A percentile compares a stretch with the other conserved stretches of the same genome.
phyloP scores from a whole-genome alignment of 2,888 invertebrate genomes.

The Tiphia femorata region DNA sequence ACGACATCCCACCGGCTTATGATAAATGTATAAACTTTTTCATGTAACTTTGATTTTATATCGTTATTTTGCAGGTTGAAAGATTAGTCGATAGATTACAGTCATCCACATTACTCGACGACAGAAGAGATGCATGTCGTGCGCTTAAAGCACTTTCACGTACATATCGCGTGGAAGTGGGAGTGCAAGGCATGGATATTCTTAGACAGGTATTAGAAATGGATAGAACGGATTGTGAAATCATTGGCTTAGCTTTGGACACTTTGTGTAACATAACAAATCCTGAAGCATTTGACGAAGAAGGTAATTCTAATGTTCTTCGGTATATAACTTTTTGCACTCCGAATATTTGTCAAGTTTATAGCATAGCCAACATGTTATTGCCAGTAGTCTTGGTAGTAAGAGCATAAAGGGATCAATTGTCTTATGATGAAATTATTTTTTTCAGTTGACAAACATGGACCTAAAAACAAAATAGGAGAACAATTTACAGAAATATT shows the following conservation, averaged over 20 bases:
- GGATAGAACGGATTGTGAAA: slow-evolving; percentile 92
- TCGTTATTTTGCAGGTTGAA: slow-evolving; percentile 79
- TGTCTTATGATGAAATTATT: neutral
- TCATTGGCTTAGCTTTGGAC: slow-evolving; percentile 91
- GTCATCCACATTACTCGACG: slow-evolving; percentile 93
- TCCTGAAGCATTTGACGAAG: slow-evolving; percentile 84
- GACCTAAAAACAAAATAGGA: slow-evolving; percentile 76
- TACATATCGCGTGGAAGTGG: slow-evolving; percentile 96
- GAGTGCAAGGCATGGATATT: slow-evolving; percentile 91
- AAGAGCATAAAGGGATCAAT: too few species aligned
- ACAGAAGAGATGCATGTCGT: slow-evolving; percentile 95
- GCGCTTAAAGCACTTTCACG: slow-evolving; percentile 92
- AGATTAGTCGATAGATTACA: slow-evolving; percentile 92
- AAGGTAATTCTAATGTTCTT: slow-evolving; percentile 68
- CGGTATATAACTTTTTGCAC: slow-evolving; percentile 1
- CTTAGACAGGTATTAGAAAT: slow-evolving; percentile 85
- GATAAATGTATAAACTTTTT: neutral
- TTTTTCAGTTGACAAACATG: slow-evolving; percentile 60
- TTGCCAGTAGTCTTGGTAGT: too few species aligned
- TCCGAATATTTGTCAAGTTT: neutral
- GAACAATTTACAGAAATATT: slow-evolving; percentile 98
- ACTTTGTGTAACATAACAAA: slow-evolving; percentile 92
- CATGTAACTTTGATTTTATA: too few species aligned
- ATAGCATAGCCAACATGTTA: too few species aligned
- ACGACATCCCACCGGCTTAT: too few species aligned